Percentiles rank a stretch among this genome's conserved stretches.
Evolutionary conservation across 2,113 vertebrate genomes (phyloP).

Genomic region (Tragelaphus buxtoni): DNA sequence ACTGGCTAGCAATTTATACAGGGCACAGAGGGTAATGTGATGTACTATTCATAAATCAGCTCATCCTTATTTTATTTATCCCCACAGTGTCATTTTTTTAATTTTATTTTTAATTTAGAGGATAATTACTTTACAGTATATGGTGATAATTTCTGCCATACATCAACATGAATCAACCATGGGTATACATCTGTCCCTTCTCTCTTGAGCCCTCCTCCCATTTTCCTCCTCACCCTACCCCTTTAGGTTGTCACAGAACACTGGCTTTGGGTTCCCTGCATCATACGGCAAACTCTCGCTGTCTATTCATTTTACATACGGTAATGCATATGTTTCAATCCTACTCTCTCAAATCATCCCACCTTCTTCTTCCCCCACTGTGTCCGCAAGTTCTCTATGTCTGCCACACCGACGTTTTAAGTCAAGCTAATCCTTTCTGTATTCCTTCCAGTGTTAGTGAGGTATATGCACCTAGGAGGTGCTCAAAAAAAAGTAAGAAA

Average conservation of each 20-base stretch:
- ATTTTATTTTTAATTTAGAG: not conserved
- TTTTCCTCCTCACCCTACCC: not conserved
- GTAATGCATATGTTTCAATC: not conserved
- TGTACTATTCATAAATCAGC: not conserved
- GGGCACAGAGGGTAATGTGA: not conserved
- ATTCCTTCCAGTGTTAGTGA: not conserved
- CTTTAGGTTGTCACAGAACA: not conserved
- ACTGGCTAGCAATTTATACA: fast-evolving
- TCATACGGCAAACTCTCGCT: not conserved
- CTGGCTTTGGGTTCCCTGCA: not conserved
- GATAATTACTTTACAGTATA: not conserved
- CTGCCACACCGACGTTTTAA: not conserved
- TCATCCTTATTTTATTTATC: not conserved
- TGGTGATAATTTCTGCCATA: not conserved
- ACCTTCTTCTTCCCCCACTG: not conserved
- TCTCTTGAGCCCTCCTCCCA: not conserved
- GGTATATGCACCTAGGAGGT: not conserved
- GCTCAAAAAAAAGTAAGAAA: not conserved
- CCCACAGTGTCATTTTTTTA: fast-evolving
- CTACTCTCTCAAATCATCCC: not conserved
- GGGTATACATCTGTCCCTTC: no score
- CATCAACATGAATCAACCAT: not conserved
- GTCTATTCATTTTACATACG: not conserved
- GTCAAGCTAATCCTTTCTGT: not conserved
- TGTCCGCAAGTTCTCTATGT: not conserved